These are phyloP conservation scores for Tinea semifulvella DNA, from an alignment of 2,888 invertebrate species.

Conservation along the genomic window DNA sequence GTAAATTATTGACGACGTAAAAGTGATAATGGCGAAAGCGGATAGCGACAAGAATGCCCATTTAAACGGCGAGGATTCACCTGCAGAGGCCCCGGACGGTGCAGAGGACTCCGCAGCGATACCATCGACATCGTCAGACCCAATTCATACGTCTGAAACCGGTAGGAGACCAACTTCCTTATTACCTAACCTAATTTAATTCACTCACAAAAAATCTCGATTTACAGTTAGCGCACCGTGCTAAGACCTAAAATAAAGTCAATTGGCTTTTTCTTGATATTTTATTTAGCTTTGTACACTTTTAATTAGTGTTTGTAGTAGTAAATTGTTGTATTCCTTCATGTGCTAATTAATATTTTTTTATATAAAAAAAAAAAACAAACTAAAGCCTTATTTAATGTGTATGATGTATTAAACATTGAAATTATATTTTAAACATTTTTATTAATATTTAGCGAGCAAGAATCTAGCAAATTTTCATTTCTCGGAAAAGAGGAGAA, in stretches of 20 bases:
- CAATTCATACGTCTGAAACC: not conserved
- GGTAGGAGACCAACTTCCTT: not conserved
- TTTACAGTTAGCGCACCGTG: not conserved
- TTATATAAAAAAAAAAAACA: too few relatives aligned
- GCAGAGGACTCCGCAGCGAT: not conserved
- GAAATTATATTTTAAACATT: too few relatives aligned
- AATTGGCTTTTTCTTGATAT: too few relatives aligned
- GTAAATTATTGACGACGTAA: not conserved
- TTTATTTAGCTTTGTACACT: too few relatives aligned
- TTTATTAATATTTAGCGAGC: too few relatives aligned
- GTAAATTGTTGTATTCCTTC: too few relatives aligned
- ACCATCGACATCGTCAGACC: conserved; percentile 1
- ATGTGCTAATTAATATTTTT: too few relatives aligned
- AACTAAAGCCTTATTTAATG: too few relatives aligned
- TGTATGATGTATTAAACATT: too few relatives aligned
- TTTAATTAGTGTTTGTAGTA: too few relatives aligned
- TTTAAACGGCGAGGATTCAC: conserved; percentile 3
- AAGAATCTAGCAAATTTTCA: too few relatives aligned
- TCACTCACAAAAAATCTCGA: not conserved
- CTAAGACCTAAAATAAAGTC: conserved; percentile 1
- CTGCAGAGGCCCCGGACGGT: not conserved
- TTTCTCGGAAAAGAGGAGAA: too few relatives aligned
- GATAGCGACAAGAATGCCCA: not conserved
- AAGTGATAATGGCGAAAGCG: conserved; percentile 11
- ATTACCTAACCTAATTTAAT: conserved; percentile 13